Evolutionary conservation across 2,888 invertebrate genomes (phyloP).

Genomic region (Chalcosyrphus nemorum): DNA sequence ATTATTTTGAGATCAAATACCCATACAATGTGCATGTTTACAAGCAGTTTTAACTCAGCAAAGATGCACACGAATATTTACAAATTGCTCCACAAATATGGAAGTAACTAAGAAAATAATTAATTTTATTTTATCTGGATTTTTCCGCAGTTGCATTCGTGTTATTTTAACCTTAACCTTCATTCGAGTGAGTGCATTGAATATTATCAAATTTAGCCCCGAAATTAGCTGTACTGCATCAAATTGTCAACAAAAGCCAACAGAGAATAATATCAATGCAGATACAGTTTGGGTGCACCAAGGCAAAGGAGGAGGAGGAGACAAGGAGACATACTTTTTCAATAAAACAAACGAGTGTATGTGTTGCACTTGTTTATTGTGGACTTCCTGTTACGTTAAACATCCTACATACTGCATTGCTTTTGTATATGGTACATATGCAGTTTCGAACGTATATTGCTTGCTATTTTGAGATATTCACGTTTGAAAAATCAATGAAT

Average conservation of each 20-base stretch:
- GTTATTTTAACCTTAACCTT: constrained; percentile 38
- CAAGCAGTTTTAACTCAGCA: background rate
- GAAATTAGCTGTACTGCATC: constrained; percentile 26
- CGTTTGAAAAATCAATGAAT: constrained; percentile 41
- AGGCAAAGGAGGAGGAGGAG: background rate
- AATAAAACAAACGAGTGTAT: background rate
- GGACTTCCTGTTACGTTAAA: constrained; percentile 38
- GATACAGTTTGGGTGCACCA: no score
- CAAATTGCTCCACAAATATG: constrained; percentile 17
- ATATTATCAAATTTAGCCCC: constrained; percentile 19
- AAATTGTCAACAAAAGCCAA: constrained; percentile 5
- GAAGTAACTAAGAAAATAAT: constrained; percentile 31
- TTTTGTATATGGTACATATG: background rate
- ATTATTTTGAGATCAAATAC: constrained; percentile 35
- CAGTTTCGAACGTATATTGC: background rate
- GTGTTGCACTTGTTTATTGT: constrained; percentile 41
- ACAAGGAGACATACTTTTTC: constrained; percentile 1
- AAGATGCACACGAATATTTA: constrained; percentile 31
- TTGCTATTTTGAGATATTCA: constrained; percentile 11
- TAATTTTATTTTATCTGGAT: constrained; percentile 48
- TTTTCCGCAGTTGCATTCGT: constrained; percentile 1
- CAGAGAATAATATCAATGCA: constrained; percentile 19
- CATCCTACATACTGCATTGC: constrained; percentile 24
- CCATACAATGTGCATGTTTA: background rate
- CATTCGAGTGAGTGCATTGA: constrained; percentile 13